These are phyloP conservation scores for Apolygus lucorum DNA, from an alignment of 1,140 invertebrate genomes.

Conservation along the genomic window DNA sequence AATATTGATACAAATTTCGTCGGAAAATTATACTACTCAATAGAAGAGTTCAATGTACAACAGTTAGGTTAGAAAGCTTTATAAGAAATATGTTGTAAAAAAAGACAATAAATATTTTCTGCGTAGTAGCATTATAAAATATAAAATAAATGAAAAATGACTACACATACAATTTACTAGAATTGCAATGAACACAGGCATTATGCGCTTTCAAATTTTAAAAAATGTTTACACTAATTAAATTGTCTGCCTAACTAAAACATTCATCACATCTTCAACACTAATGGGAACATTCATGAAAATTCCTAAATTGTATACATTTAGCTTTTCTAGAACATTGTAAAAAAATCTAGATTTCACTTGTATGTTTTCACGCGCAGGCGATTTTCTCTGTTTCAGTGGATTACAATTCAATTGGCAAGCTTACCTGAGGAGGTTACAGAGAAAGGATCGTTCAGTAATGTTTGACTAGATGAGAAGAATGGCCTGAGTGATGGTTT, in stretches of 20 bases:
- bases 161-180: background rate
- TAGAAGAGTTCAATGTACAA: background rate
- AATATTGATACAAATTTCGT: background rate
- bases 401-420: slow-evolving; percentile 37
- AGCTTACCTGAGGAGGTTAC: slow-evolving; percentile 33
- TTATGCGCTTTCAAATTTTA: background rate
- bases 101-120: background rate
- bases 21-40: background rate
- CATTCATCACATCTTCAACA: background rate
- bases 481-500: slow-evolving; percentile 91
- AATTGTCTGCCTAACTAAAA: background rate
- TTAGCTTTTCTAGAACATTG: background rate
- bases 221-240: background rate
- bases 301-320: background rate
- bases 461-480: slow-evolving; percentile 81
- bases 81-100: background rate
- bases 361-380: background rate
- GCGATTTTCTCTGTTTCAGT: background rate
- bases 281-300: background rate
- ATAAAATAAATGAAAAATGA: background rate
- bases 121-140: background rate
- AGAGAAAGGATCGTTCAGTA: slow-evolving; percentile 42
- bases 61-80: background rate
- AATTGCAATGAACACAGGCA: background rate
- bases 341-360: background rate